Conservation (phyloP, 2,797 vertebrate genomes). For the Chelonia mydas region DNA sequence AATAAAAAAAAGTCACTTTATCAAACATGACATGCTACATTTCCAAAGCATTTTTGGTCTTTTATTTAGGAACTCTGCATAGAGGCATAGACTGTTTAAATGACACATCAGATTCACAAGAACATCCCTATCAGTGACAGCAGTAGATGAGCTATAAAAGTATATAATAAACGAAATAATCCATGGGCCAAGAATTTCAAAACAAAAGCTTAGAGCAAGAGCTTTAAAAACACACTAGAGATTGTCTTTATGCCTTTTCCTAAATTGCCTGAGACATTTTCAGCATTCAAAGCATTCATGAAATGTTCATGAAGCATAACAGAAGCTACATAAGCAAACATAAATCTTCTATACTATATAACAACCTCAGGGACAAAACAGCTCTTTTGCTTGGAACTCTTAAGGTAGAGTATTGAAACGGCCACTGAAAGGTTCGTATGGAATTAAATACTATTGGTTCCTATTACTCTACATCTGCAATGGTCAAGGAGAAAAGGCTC, state of each 20-base stretch:
- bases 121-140: not conserved
- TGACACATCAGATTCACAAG: not conserved
- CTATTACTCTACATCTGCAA: not conserved
- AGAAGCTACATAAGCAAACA: slow-evolving; percentile 55
- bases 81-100: not conserved
- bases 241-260: not conserved
- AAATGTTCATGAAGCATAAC: slow-evolving; percentile 38
- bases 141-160: not conserved
- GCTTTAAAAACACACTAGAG: not conserved
- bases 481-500: not conserved
- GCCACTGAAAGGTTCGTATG: not conserved
- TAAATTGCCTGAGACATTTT: slow-evolving; percentile 10
- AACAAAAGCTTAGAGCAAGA: not conserved
- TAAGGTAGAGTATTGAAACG: slow-evolving; percentile 11
- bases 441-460: not conserved
- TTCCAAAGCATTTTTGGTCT: not conserved
- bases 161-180: not conserved
- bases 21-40: not conserved
- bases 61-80: rapidly evolving
- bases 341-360: slow-evolving; percentile 13
- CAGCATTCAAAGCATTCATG: slow-evolving; percentile 37
- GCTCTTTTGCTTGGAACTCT: slow-evolving; percentile 14
- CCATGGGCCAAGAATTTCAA: not conserved
- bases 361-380: not conserved
- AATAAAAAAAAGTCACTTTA: not conserved